Percentiles rank a stretch among this genome's conserved stretches.
Evolutionary conservation across 2,797 vertebrate species (phyloP).

Genomic region (Danionella dracula): DNA sequence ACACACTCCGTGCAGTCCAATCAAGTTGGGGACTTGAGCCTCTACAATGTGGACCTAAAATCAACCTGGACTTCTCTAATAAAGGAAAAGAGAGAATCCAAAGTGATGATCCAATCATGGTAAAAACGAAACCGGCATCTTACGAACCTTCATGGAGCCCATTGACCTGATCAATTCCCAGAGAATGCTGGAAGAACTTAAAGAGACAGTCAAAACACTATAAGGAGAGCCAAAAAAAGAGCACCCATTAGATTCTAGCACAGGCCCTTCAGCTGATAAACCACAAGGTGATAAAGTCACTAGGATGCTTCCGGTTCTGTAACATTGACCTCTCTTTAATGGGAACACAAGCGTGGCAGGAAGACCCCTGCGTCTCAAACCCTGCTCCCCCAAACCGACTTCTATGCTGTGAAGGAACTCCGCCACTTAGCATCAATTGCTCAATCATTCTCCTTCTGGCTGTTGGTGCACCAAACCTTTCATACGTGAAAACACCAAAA

Average conservation of each 20-base stretch:
- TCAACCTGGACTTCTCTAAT: constrained; percentile 81
- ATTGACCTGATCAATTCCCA: constrained; percentile 85
- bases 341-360: constrained; percentile 44
- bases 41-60: constrained; percentile 68
- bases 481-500: constrained; percentile 38
- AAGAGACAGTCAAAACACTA: constrained; percentile 26
- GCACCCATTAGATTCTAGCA: constrained; percentile 45
- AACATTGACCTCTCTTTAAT: constrained; percentile 58
- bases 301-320: constrained; percentile 63
- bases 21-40: constrained; percentile 78
- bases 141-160: constrained; percentile 77
- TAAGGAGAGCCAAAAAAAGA: constrained; percentile 65
- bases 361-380: constrained; percentile 78
- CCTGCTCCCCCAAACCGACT: constrained; percentile 76
- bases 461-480: constrained; percentile 74
- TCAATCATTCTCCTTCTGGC: constrained; percentile 96
- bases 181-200: constrained; percentile 65
- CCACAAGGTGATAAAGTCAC: constrained; percentile 59
- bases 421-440: constrained; percentile 93
- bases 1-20: constrained; percentile 54
- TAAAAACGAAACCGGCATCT: constrained; percentile 76
- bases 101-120: constrained; percentile 59
- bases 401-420: constrained; percentile 68
- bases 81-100: constrained; percentile 66
- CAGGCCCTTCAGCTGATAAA: constrained; percentile 50